Percentiles rank a stretch among this genome's conserved stretches.
phyloP scores from a whole-genome alignment of 2,797 vertebrate genomes.

The Thripadectes ignobilis region DNA sequence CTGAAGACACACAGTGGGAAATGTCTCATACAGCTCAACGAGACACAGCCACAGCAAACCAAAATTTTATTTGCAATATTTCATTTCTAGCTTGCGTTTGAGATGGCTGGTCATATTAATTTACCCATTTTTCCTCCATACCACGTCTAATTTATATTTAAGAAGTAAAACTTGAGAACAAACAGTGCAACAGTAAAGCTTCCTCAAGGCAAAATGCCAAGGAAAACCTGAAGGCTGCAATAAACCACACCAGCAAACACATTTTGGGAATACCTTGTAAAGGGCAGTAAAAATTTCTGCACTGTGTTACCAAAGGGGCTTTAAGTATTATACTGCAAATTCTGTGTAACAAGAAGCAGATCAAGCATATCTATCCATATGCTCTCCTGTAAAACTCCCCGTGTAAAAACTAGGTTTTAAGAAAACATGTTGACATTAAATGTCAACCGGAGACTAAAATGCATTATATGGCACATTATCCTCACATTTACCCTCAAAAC shows the following conservation, averaged over 20 bases:
- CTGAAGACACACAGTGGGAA: not conserved
- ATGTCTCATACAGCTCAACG: not conserved
- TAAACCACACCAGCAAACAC: not conserved
- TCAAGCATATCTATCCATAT: not conserved
- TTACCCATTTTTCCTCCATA: not conserved
- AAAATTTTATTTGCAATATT: not conserved
- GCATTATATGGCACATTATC: not conserved
- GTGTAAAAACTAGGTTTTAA: not conserved
- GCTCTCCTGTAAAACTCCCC: not conserved
- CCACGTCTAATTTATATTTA: not conserved
- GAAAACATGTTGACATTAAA: not conserved
- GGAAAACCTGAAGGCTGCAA: not conserved
- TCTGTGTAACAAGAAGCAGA: not conserved
- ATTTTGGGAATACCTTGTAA: not conserved
- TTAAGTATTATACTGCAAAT: not conserved
- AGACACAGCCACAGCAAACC: not conserved
- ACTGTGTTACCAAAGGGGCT: not conserved
- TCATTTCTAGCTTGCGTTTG: not conserved
- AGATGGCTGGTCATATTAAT: not conserved
- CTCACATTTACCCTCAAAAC: not conserved
- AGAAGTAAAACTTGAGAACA: not conserved
- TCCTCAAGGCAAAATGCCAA: not conserved
- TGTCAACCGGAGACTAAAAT: not conserved
- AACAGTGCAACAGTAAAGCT: not conserved
- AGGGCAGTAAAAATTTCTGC: not conserved